Evolutionary conservation across 2,797 vertebrate genomes (phyloP), one percentile per base, ranked within the genome.

Genomic region (Micromesistius poutassou): DNA sequence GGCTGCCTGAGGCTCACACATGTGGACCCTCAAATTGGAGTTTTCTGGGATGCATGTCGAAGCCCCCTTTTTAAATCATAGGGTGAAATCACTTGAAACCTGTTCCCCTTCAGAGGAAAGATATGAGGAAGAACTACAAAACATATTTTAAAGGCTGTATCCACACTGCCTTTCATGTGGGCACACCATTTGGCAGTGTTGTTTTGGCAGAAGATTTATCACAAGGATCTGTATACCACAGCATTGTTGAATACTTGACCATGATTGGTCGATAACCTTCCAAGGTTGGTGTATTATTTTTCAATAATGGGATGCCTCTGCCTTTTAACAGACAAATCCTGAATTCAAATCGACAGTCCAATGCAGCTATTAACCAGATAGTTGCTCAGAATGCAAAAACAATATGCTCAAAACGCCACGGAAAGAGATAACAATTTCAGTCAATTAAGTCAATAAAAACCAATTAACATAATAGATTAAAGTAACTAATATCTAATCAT

Each of bases 1-100:
- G 40, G 40, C 40, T 42, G 40, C 73, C 75, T 74, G 75, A 84
- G 75, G 73, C 35, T 30, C 73, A 84, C 46, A 83, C 72, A 80
- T 85, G 78, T 79, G 80, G 79, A 77, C 86, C 81, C 87, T 79
- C 77, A 12, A 81, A 83, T 28, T 74, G 82, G 55, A 76, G 83
- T 83, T 9, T 71, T 80, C 79, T 22, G 74, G 77, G 7, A 31
- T 70, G 62, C 14, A 76, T 33, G 33, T 68, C 9, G 14, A 38
- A 76, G 28, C 40, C 40, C 40, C 40, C 12, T 42, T 42, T 50
- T 50, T 50, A 50, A 50, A 50, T 50, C 46, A 50, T 50, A 50
- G 46, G 46, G 46, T 5, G 46, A 50, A 50, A 42, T 42, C 40
- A 42, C 13, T 42, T 42, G 40, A 42, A 50, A 50, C 19, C 19